Evolutionary conservation across 1,140 invertebrate species (phyloP).

Genomic region (Meloidogyne chitwoodi): DNA sequence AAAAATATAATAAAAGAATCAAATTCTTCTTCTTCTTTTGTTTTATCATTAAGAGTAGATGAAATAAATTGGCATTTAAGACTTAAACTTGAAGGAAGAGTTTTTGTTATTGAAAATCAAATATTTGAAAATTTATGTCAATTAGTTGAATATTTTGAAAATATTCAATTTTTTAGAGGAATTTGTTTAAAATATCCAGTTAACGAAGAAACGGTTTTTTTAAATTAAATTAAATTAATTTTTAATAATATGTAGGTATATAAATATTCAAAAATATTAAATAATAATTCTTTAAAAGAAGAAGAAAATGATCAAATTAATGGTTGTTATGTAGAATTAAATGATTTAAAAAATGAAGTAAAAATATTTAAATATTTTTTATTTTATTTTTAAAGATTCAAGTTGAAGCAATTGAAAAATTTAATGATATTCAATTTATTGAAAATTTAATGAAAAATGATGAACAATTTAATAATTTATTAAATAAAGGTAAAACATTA

Average conservation of each 20-base stretch:
- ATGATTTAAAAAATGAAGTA: constrained; percentile 11
- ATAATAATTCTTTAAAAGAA: not conserved
- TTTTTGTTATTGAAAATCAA: constrained; percentile 57
- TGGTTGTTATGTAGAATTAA: constrained; percentile 13
- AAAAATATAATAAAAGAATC: too few relatives aligned
- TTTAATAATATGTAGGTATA: not conserved
- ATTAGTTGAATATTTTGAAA: constrained; percentile 54
- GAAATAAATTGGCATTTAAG: constrained; percentile 56
- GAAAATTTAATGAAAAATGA: not conserved
- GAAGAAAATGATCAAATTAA: not conserved
- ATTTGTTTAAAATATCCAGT: constrained; percentile 51
- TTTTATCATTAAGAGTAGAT: constrained; percentile 54
- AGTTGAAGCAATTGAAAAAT: constrained; percentile 49
- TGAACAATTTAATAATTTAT: not conserved
- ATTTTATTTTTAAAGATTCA: constrained; percentile 7
- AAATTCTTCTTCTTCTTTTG: too few relatives aligned
- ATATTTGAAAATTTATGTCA: constrained; percentile 59
- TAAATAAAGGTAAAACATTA: constrained; percentile 18
- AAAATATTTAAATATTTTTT: not conserved
- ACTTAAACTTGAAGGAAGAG: constrained; percentile 56
- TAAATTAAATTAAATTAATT: not conserved
- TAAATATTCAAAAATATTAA: not conserved
- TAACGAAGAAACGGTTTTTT: constrained; percentile 51
- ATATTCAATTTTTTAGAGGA: constrained; percentile 52
- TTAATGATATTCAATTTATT: constrained; percentile 35